phyloP scores from a whole-genome alignment of 2,888 invertebrate species.

The Spodoptera exigua region DNA sequence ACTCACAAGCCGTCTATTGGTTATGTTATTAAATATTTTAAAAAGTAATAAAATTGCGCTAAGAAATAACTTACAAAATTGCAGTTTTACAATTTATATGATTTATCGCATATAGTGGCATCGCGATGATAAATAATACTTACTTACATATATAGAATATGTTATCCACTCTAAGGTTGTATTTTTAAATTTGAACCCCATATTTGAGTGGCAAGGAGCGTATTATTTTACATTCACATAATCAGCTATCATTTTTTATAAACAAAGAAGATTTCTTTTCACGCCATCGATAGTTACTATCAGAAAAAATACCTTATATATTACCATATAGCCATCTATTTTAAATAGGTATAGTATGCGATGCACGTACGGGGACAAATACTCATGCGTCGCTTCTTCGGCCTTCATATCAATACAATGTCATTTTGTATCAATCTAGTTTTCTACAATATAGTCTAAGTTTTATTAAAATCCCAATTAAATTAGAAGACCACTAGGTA shows the following conservation, averaged over 20 bases:
- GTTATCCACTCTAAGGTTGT: too few species aligned
- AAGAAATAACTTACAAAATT: too few species aligned
- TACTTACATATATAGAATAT: too few species aligned
- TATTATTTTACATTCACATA: too few species aligned
- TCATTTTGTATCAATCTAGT: constrained; percentile 57
- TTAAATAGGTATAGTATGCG: constrained; percentile 57
- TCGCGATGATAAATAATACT: too few species aligned
- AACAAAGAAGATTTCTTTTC: constrained; percentile 22
- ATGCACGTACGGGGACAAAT: constrained; percentile 66
- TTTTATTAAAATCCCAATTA: background rate
- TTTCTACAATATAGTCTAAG: constrained; percentile 45
- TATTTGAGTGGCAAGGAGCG: too few species aligned
- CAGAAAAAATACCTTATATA: constrained; percentile 25
- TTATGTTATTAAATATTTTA: too few species aligned
- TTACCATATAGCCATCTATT: constrained; percentile 36
- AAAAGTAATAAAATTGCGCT: too few species aligned
- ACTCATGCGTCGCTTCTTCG: constrained; percentile 65
- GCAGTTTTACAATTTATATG: too few species aligned
- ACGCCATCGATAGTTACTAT: constrained; percentile 15
- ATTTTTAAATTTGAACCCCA: too few species aligned
- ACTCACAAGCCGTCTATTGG: constrained; percentile 4
- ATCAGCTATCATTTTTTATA: background rate
- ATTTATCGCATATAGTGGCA: too few species aligned
- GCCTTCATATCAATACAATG: constrained; percentile 71
- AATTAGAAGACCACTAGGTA: background rate